phyloP scores from a whole-genome alignment of 2,888 invertebrate species.

The Xanthia togata region DNA sequence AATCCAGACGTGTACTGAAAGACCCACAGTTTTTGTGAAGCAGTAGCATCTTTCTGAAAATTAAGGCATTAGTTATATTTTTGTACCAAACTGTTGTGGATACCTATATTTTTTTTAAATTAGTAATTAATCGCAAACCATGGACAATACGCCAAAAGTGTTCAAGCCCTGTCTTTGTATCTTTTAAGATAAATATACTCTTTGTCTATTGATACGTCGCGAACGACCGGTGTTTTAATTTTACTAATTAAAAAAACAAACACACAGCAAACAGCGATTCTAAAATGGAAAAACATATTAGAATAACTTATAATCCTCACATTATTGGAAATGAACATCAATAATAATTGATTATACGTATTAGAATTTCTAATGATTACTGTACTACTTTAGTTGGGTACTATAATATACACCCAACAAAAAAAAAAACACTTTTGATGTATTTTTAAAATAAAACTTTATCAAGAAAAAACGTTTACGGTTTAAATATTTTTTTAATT shows the following conservation, averaged over 20 bases:
- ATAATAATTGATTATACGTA: not conserved
- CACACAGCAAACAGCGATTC: no score
- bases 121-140: no score
- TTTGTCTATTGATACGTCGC: not conserved
- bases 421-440: no score
- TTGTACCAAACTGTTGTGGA: not conserved
- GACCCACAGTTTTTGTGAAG: constrained; percentile 78
- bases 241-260: no score
- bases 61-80: not conserved
- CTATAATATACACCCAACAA: not conserved
- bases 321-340: not conserved
- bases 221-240: not conserved
- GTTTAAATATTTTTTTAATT: no score
- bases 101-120: not conserved
- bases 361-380: not conserved
- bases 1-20: constrained; percentile 75
- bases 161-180: not conserved
- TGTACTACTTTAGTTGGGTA: not conserved
- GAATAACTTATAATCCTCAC: not conserved
- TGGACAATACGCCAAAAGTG: not conserved
- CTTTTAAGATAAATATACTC: not conserved
- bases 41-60: constrained; percentile 71
- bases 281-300: no score
- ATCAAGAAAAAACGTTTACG: no score
- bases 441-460: no score